Evolutionary conservation across 2,888 invertebrate species (phyloP).

Genomic region (Fabriciana adippe): DNA sequence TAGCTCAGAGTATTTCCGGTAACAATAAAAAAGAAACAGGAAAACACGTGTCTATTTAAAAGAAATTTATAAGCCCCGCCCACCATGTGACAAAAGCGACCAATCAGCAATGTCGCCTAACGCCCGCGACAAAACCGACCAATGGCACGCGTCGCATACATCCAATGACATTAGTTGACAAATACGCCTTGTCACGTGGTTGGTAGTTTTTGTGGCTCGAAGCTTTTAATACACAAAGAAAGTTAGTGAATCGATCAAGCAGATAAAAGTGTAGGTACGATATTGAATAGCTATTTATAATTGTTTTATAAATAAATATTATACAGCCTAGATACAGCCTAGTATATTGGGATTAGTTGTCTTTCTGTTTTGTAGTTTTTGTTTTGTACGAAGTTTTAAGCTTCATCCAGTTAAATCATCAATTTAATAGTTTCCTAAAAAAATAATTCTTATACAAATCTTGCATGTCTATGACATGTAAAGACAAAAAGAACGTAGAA

Average conservation of each 20-base stretch:
- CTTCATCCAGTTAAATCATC: neutral
- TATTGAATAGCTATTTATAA: too few species aligned
- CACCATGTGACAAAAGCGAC: constrained; percentile 66
- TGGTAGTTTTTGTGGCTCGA: constrained; percentile 38
- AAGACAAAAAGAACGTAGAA: too few species aligned
- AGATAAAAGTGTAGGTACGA: too few species aligned
- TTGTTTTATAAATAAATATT: too few species aligned
- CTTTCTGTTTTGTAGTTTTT: constrained; percentile 10
- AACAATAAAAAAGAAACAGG: constrained; percentile 15
- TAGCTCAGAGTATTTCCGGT: neutral
- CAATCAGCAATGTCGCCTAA: constrained; percentile 73
- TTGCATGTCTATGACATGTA: too few species aligned
- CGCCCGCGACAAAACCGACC: constrained; percentile 72
- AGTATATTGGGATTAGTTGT: too few species aligned
- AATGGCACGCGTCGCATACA: constrained; percentile 63
- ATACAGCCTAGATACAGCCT: too few species aligned
- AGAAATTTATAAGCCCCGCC: constrained; percentile 61
- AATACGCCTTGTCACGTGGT: constrained; percentile 68
- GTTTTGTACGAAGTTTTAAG: neutral
- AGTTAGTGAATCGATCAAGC: too few species aligned
- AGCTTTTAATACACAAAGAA: neutral
- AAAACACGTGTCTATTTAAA: constrained; percentile 48
- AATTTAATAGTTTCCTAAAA: too few species aligned
- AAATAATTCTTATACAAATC: too few species aligned
- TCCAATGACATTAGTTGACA: constrained; percentile 80